These are phyloP conservation scores for Leptogaster cylindrica DNA, from an alignment of 2,888 invertebrate species.

Conservation along the genomic window DNA sequence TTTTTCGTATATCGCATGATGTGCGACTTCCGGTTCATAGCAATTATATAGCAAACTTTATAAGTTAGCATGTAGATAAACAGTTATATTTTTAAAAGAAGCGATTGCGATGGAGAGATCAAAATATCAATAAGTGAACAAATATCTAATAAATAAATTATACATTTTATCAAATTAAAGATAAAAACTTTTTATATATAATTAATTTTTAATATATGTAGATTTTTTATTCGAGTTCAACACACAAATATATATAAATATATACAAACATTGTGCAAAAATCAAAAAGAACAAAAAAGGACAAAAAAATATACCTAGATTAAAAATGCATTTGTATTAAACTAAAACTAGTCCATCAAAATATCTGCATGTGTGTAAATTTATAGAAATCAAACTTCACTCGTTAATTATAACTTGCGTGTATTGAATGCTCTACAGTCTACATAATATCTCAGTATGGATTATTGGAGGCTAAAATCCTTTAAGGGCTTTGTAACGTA, in stretches of 20 bases:
- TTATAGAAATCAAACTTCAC: too few species aligned
- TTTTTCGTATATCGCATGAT: constrained; percentile 16
- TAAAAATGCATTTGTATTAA: constrained; percentile 7
- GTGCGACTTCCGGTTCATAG: too few species aligned
- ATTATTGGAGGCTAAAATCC: too few species aligned
- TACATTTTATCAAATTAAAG: constrained; percentile 30
- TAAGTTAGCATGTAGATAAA: constrained; percentile 25
- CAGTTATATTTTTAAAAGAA: constrained; percentile 36
- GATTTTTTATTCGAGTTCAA: constrained; percentile 54
- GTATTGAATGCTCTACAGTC: too few species aligned
- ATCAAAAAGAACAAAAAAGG: constrained; percentile 26
- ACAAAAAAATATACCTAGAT: constrained; percentile 28
- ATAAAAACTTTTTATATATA: constrained; percentile 47
- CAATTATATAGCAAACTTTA: constrained; percentile 8
- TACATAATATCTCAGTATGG: too few species aligned
- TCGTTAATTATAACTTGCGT: too few species aligned
- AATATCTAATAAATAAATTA: constrained; percentile 22
- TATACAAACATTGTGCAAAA: constrained; percentile 29
- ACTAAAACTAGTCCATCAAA: constrained; percentile 14
- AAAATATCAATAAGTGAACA: constrained; percentile 30
- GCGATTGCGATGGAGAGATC: constrained; percentile 1
- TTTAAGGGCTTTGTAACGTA: too few species aligned
- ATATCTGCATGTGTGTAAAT: constrained; percentile 28
- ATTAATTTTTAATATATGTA: constrained; percentile 48
- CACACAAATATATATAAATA: too few species aligned